Evolutionary conservation across 1,140 invertebrate species (phyloP).

Genomic region (Pentalonia nigronervosa): DNA sequence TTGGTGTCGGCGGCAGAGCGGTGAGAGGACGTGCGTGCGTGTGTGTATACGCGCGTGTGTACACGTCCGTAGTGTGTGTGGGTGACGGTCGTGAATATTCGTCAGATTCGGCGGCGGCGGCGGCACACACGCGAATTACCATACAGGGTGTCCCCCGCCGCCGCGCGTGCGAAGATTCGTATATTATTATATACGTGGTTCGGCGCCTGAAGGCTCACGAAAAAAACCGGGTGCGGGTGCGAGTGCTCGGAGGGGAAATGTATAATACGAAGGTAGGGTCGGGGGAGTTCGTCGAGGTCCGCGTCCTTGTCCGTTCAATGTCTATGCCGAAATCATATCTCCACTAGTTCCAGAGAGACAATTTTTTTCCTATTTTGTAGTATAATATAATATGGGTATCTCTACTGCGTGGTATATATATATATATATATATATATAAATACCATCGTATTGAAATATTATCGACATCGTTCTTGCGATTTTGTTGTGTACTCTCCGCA

Average conservation of each 20-base stretch:
- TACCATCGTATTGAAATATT: neutral
- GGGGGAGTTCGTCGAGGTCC: neutral
- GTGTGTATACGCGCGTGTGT: too few relatives aligned
- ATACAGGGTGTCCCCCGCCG: conserved; percentile 35
- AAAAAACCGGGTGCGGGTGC: neutral
- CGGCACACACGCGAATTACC: neutral
- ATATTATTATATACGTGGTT: neutral
- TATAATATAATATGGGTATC: neutral
- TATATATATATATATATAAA: neutral
- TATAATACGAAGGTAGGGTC: neutral
- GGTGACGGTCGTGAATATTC: conserved; percentile 54
- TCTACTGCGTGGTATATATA: neutral
- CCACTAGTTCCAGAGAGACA: neutral
- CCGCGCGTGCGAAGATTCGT: neutral
- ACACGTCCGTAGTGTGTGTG: too few relatives aligned
- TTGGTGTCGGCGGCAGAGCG: neutral
- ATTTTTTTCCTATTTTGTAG: neutral
- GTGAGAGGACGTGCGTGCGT: neutral
- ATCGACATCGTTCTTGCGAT: neutral
- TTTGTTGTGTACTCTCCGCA: neutral
- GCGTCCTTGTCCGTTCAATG: conserved; percentile 35
- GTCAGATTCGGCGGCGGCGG: neutral
- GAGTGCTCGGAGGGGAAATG: neutral
- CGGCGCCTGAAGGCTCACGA: neutral
- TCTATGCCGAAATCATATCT: neutral